Evolutionary conservation across 2,888 invertebrate species (phyloP).

Genomic region (Linnaemya tessellans): DNA sequence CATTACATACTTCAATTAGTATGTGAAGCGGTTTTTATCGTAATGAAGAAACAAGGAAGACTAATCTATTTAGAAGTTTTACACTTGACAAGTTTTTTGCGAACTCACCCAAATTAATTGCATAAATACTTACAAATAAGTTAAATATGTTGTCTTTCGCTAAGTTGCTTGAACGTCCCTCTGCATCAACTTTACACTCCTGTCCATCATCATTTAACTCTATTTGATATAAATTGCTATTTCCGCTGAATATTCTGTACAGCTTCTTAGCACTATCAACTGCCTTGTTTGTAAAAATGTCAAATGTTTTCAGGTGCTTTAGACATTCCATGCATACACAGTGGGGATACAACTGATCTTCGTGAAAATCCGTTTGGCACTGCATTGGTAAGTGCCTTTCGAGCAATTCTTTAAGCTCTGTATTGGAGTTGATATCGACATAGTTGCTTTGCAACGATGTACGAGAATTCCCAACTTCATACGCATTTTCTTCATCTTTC

Average conservation of each 20-base stretch:
- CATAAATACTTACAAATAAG: slow-evolving; percentile 62
- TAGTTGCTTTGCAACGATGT: slow-evolving; percentile 57
- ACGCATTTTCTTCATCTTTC: slow-evolving; percentile 43
- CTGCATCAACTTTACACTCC: slow-evolving; percentile 35
- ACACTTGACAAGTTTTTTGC: too few relatives aligned
- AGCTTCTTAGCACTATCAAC: slow-evolving; percentile 73
- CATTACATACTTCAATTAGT: too few relatives aligned
- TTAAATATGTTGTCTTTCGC: slow-evolving; percentile 66
- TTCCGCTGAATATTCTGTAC: slow-evolving; percentile 66
- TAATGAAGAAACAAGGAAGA: too few relatives aligned
- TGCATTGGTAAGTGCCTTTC: slow-evolving; percentile 70
- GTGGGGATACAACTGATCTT: slow-evolving; percentile 73
- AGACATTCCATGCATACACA: slow-evolving; percentile 75
- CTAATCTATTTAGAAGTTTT: too few relatives aligned
- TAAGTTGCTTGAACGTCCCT: not conserved
- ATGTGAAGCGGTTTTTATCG: too few relatives aligned
- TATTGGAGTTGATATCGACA: slow-evolving; percentile 60
- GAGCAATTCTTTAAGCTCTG: slow-evolving; percentile 72
- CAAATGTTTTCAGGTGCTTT: slow-evolving; percentile 73
- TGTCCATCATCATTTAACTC: slow-evolving; percentile 74
- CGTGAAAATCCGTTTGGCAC: slow-evolving; percentile 8
- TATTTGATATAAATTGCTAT: slow-evolving; percentile 57
- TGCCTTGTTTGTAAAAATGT: slow-evolving; percentile 75
- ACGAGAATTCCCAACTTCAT: not conserved
- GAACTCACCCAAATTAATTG: not conserved